phyloP scores from a whole-genome alignment of 2,113 vertebrate species.

The Oncorhynchus tshawytscha region DNA sequence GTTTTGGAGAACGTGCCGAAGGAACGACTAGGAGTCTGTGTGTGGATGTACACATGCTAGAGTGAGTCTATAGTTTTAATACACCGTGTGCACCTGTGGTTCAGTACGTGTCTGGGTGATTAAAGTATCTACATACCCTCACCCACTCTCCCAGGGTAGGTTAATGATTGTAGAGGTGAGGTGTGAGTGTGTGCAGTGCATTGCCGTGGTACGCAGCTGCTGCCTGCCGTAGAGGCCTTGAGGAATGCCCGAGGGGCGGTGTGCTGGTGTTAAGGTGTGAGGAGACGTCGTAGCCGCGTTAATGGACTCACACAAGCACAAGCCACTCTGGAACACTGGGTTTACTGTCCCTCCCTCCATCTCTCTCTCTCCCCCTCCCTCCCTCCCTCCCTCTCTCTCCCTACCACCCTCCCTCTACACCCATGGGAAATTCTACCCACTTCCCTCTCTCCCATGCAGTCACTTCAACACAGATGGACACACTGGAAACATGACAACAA shows the following conservation, averaged over 20 bases:
- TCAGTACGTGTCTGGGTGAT: background rate
- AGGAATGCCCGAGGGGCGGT: slow-evolving; percentile 42
- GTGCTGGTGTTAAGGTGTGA: slow-evolving; percentile 33
- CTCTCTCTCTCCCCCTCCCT: background rate
- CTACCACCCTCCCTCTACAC: background rate
- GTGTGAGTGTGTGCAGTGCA: slow-evolving; percentile 12
- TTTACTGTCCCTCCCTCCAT: background rate
- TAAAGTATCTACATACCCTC: slow-evolving; percentile 20
- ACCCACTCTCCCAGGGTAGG: slow-evolving; percentile 20
- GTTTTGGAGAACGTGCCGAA: too few relatives aligned
- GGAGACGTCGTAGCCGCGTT: slow-evolving; percentile 32
- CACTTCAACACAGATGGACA: background rate
- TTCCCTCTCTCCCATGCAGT: background rate
- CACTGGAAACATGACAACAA: background rate
- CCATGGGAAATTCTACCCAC: background rate
- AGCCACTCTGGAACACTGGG: slow-evolving; percentile 15
- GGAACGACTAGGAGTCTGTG: background rate
- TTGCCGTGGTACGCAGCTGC: slow-evolving; percentile 38
- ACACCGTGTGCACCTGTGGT: background rate
- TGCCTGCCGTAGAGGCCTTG: background rate
- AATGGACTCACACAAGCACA: slow-evolving; percentile 16
- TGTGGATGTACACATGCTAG: too few relatives aligned
- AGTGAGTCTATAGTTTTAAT: too few relatives aligned
- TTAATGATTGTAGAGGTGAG: slow-evolving; percentile 45
- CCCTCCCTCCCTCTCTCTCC: too few relatives aligned